These are phyloP conservation scores for Mamestra brassicae DNA, from an alignment of 2,888 invertebrate species.

Conservation along the genomic window DNA sequence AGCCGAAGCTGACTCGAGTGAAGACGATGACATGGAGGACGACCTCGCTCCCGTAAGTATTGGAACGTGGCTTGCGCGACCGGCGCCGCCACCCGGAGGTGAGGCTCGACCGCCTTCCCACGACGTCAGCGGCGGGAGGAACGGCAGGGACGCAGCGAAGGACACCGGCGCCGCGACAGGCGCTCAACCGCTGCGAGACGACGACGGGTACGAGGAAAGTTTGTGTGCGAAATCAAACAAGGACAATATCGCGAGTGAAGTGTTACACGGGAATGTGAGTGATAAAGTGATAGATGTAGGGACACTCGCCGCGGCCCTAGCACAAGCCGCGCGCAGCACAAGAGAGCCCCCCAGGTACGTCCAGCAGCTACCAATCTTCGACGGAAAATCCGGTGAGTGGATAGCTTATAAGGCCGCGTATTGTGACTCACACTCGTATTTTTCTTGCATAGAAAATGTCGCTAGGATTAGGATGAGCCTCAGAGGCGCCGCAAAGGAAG, in stretches of 20 bases:
- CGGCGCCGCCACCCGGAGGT: too few relatives aligned
- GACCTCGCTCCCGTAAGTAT: too few relatives aligned
- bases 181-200: not conserved
- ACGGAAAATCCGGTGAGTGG: slow-evolving; percentile 5
- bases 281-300: slow-evolving; percentile 5
- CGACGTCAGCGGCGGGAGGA: not conserved
- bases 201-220: too few relatives aligned
- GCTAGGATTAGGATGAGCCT: slow-evolving; percentile 3
- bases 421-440: slow-evolving; percentile 12
- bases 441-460: slow-evolving; percentile 7
- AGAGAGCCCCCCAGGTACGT: not conserved
- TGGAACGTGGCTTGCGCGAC: too few relatives aligned
- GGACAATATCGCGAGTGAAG: too few relatives aligned
- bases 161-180: not conserved
- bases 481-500: slow-evolving; percentile 7
- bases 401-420: slow-evolving; percentile 9
- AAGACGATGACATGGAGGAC: too few relatives aligned
- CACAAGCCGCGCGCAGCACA: not conserved
- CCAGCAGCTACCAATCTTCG: slow-evolving; percentile 7
- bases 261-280: not conserved
- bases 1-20: too few relatives aligned
- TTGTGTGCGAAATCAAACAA: too few relatives aligned
- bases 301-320: slow-evolving; percentile 7
- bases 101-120: too few relatives aligned
- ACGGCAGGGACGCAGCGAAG: not conserved